Base-by-base conservation (phyloP, 2,888 invertebrate species). In the Hemicrepidius hirtus region DNA sequence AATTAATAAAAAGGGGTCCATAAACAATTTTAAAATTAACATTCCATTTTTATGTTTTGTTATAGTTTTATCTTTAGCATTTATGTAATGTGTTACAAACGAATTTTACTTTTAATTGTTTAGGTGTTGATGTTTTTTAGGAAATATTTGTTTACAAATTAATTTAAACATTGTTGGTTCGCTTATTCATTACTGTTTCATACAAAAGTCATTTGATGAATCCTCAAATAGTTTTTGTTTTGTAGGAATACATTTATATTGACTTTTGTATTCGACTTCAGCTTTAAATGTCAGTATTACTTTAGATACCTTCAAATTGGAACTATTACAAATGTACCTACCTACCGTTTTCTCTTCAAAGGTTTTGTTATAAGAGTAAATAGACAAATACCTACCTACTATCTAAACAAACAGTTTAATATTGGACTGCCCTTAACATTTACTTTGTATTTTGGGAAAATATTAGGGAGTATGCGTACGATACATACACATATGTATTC, bases 401-500 rank as follows among this genome's bases (percentile, higher is more conserved):
- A 57, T 57, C 35, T 57, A 57, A 57, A 57, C 10, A 12, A 20
- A 50, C 16, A 40, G 12, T 35, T 37, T 20, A 20, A 12, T 57
- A 40, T 21, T 57, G 37, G 57, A 37, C 37, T 57, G 57, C 57
- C 57, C 57, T 40, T 57, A 9, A 37, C 20, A 37, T 57, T 57
- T 57, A 57, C 37, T 57, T 57, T 57, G 40, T 37, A 57, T 57
- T 57, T 57, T 57, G 57, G 13, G n/a, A 57, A n/a, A 55, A 57
- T 57, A 20, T 18, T 37, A 57, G 32, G 6, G 20, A 57, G 13
- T 57, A 57, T 40, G 37, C 40, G 20, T 57, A 37, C 13, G 28
- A 28, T 28, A 53, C 32, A 35, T 35, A 37, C 6, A 57, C 18
- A 37, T 35, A 55, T 57, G 57, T 57, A 57, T 37, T 57, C 37